phyloP scores from a whole-genome alignment of 1,140 invertebrate species.

The Cecropterus lyciades region DNA sequence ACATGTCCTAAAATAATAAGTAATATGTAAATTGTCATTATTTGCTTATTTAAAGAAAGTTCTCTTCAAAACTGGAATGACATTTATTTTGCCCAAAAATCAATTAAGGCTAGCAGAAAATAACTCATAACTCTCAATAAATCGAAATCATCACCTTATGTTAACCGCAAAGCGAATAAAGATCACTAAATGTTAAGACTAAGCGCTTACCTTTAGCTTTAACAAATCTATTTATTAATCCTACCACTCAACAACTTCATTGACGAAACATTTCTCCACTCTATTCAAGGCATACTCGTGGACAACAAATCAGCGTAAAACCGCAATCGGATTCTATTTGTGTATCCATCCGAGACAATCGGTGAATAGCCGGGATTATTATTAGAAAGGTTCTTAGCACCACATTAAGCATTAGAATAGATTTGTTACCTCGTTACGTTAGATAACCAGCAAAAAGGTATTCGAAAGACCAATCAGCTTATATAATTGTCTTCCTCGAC shows the following conservation, averaged over 20 bases:
- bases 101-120: neutral
- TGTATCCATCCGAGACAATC: slow-evolving; percentile 68
- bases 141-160: neutral
- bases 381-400: slow-evolving; percentile 37
- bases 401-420: slow-evolving; percentile 40
- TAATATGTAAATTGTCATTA: too few relatives aligned
- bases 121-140: neutral
- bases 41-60: too few relatives aligned
- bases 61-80: too few relatives aligned
- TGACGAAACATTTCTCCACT: slow-evolving; percentile 2
- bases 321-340: slow-evolving; percentile 68
- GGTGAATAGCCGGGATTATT: slow-evolving; percentile 48
- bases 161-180: too few relatives aligned
- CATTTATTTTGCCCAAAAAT: too few relatives aligned
- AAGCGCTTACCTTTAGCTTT: too few relatives aligned
- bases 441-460: slow-evolving; percentile 29
- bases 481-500: slow-evolving; percentile 25
- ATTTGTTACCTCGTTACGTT: slow-evolving; percentile 19
- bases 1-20: too few relatives aligned
- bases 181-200: neutral
- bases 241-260: neutral
- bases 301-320: slow-evolving; percentile 47
- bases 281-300: slow-evolving; percentile 25
- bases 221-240: too few relatives aligned
- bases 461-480: slow-evolving; percentile 13